phyloP scores from a whole-genome alignment of 2,113 vertebrate species.

The Strix aluco region DNA sequence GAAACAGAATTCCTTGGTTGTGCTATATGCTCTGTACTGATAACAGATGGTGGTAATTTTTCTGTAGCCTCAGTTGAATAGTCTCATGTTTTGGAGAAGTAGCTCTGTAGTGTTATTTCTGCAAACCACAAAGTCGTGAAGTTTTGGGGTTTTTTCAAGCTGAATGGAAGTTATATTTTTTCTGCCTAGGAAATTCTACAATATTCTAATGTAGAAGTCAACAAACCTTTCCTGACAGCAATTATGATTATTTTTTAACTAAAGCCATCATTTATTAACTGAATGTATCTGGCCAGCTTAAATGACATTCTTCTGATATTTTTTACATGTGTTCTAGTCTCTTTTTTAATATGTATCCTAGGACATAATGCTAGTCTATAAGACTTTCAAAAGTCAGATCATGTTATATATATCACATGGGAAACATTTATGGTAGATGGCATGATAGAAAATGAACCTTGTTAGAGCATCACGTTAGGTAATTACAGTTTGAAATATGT shows the following conservation, averaged over 20 bases:
- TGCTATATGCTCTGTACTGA: slow-evolving; percentile 4
- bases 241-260: slow-evolving; percentile 29
- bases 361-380: not conserved
- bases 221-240: not conserved
- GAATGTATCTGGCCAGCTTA: not conserved
- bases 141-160: not conserved
- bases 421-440: not conserved
- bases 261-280: slow-evolving; percentile 10
- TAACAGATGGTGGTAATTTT: slow-evolving; percentile 49
- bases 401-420: not conserved
- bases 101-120: slow-evolving; percentile 35
- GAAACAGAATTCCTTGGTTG: slow-evolving; percentile 48
- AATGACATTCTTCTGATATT: not conserved
- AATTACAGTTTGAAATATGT: slow-evolving; percentile 29
- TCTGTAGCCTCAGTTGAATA: slow-evolving; percentile 13
- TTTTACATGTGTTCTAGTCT: not conserved
- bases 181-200: not conserved
- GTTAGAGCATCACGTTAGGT: not conserved
- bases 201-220: not conserved
- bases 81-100: not conserved
- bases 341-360: slow-evolving; percentile 4
- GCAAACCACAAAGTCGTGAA: not conserved
- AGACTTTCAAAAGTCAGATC: slow-evolving; percentile 29
- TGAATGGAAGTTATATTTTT: not conserved
- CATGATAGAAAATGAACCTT: slow-evolving; percentile 13